Conservation (phyloP, 2,888 invertebrate species). For the Hyles lineata region DNA sequence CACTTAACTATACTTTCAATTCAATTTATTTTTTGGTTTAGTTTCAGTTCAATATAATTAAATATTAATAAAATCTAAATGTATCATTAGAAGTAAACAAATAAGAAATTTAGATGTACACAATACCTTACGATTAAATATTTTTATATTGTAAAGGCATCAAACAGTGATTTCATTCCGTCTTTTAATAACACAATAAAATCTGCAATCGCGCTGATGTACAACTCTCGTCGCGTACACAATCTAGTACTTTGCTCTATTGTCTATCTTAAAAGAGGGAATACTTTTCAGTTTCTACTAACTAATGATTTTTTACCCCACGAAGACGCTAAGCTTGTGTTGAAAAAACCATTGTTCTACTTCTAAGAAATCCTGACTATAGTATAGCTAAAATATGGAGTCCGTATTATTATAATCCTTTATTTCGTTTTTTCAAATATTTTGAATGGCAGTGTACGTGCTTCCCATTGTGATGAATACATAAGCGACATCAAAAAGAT, state of each 20-base stretch:
- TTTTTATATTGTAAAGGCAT: no score
- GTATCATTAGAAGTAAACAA: no score
- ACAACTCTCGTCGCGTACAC: background rate
- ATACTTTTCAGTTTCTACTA: conserved; percentile 1
- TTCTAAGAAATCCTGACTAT: background rate
- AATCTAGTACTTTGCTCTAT: background rate
- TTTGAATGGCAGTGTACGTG: background rate
- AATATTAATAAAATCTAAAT: no score
- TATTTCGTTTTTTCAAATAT: background rate
- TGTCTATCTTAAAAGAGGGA: background rate
- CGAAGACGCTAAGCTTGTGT: background rate
- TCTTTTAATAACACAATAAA: no score
- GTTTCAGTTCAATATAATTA: no score
- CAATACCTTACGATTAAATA: no score
- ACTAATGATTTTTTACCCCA: background rate
- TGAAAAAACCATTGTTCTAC: background rate
- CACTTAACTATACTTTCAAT: no score
- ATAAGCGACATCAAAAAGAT: conserved; percentile 11
- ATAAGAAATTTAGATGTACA: no score
- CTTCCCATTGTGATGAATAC: background rate
- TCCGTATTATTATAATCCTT: background rate
- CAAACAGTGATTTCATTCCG: no score
- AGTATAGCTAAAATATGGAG: background rate
- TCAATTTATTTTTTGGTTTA: no score
- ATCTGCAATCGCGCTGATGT: background rate